Evolutionary conservation across 2,888 invertebrate species (phyloP).

Genomic region (Argyresthia albistria): DNA sequence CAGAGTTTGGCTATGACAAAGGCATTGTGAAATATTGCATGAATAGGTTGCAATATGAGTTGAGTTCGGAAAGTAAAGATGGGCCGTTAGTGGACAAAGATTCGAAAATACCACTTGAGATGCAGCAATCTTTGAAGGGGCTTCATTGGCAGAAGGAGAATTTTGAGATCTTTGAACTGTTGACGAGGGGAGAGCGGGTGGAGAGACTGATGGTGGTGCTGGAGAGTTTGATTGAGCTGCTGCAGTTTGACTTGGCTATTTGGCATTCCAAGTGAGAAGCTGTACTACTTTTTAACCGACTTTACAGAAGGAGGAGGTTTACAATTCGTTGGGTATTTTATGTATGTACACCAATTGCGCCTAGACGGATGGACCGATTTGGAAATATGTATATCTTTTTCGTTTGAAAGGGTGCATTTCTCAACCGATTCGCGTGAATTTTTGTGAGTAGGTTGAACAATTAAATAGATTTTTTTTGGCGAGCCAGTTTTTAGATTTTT

Average conservation of each 20-base stretch:
- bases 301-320: too few relatives aligned
- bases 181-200: conserved; percentile 48
- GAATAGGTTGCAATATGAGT: conserved; percentile 48
- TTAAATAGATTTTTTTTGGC: too few relatives aligned
- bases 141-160: conserved; percentile 54
- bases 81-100: conserved; percentile 38
- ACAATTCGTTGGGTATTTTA: too few relatives aligned
- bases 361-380: too few relatives aligned
- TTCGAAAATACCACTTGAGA: conserved; percentile 42
- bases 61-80: conserved; percentile 38
- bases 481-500: too few relatives aligned
- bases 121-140: conserved; percentile 41
- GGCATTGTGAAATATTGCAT: conserved; percentile 54
- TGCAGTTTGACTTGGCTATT: conserved; percentile 70
- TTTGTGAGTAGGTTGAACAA: too few relatives aligned
- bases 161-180: conserved; percentile 49
- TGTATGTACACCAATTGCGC: too few relatives aligned
- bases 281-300: too few relatives aligned
- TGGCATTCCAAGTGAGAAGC: conserved; percentile 61
- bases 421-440: too few relatives aligned
- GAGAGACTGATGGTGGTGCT: conserved; percentile 63
- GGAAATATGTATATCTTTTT: too few relatives aligned
- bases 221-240: conserved; percentile 58
- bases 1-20: conserved; percentile 31
- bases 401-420: too few relatives aligned